Conservation (phyloP, 2,888 invertebrate species). For the Rotaria sp. region DNA sequence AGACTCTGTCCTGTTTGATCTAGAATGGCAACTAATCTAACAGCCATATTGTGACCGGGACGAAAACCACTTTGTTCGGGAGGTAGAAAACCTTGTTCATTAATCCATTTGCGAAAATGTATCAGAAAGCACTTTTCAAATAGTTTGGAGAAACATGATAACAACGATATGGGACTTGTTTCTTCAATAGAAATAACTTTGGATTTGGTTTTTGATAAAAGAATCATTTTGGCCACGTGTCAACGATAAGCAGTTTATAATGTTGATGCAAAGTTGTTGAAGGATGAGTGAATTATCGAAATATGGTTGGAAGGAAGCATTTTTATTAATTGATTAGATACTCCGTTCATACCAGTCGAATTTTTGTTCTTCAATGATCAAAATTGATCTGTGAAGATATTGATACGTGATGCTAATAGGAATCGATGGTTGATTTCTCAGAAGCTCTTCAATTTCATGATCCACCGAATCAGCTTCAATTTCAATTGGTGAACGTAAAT, state of each 20-base stretch:
- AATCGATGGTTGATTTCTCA: too few relatives aligned
- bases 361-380: neutral
- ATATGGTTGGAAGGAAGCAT: neutral
- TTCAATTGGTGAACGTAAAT: too few relatives aligned
- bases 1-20: too few relatives aligned
- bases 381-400: neutral
- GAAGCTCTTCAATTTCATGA: too few relatives aligned
- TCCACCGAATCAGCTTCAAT: too few relatives aligned
- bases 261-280: neutral
- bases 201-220: neutral
- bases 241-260: neutral
- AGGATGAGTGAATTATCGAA: neutral
- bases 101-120: neutral
- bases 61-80: too few relatives aligned
- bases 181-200: neutral
- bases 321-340: neutral
- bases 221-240: neutral
- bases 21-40: too few relatives aligned
- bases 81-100: neutral
- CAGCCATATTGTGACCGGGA: too few relatives aligned
- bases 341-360: neutral
- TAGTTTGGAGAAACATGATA: neutral
- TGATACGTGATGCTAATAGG: too few relatives aligned
- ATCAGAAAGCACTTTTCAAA: neutral
- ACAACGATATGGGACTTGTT: neutral